phyloP scores from a whole-genome alignment of 2,113 vertebrate species.

The Notothenia rossii region DNA sequence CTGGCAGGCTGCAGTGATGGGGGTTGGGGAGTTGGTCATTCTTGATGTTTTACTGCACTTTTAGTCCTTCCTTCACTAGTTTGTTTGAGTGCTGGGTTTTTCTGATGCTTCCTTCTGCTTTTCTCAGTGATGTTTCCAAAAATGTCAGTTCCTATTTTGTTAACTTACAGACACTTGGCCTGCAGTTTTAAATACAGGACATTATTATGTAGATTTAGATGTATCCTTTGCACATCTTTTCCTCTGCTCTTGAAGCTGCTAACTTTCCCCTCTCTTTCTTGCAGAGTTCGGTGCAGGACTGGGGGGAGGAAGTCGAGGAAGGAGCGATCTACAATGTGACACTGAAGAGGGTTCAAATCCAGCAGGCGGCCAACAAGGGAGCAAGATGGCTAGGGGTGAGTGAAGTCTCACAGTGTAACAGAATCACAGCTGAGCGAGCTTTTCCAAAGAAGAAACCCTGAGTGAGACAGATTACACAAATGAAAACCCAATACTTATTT shows the following conservation, averaged over 20 bases:
- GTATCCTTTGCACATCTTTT: background rate
- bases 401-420: conserved; percentile 15
- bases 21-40: conserved; percentile 70
- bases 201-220: background rate
- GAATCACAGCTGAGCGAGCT: conserved; percentile 11
- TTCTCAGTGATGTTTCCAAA: background rate
- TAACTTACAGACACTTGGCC: conserved; percentile 1
- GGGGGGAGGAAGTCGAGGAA: conserved; percentile 97
- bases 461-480: background rate
- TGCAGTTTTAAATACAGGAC: background rate
- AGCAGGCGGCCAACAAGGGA: conserved; percentile 97
- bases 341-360: conserved; percentile 95
- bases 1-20: conserved; percentile 60
- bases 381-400: conserved; percentile 88
- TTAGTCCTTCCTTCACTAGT: conserved; percentile 41
- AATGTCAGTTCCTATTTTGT: background rate
- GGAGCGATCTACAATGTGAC: conserved; percentile 96
- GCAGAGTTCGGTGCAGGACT: conserved; percentile 95
- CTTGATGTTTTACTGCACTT: conserved; percentile 69
- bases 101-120: conserved; percentile 22
- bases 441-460: background rate
- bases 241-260: background rate
- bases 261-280: conserved; percentile 10
- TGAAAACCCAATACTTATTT: background rate
- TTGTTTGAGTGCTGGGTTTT: conserved; percentile 20